Base-by-base conservation (phyloP, 2,888 invertebrate genomes). In the Apodemia hepburni region DNA sequence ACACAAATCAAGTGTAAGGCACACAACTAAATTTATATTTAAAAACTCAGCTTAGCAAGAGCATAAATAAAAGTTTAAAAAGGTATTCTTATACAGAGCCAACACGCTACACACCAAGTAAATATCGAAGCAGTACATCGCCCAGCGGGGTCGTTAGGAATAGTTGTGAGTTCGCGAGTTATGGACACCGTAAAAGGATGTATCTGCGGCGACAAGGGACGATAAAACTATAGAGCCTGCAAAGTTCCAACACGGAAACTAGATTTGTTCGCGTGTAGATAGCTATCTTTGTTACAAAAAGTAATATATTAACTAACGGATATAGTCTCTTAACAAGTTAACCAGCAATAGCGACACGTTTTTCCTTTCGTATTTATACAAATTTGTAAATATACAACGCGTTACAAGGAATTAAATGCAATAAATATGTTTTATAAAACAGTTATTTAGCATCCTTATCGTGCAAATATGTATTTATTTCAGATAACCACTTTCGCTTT, bases 131-230 rank as follows among this genome's bases (percentile, higher is more conserved):
- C 70, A 64, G 62, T 72, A 67, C 69, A 69, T 65, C 59, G 64
- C 70, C 67, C 66, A 64, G 64, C 63, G 69, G 71, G 68, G 70
- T 71, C 67, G 75, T 76, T 75, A 73, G 76, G 72, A 77, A 79
- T 79, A 79, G 78, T 80, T 78, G 77, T 75, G 73, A 75, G 78
- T 76, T 69, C 71, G 75, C 68, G 77, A 85, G 73, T 85, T 85
- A 85, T 79, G 75, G 75, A 62, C 73, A 65, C 78, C 75, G 76
- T 82, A 80, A 82, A 81, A 79, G 84, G 83, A 86, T 82, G 84
- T 85, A 79, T 81, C 79, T 75, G 73, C 73, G 71, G 73, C 75
- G 74, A 76, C 78, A 74, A 71, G 72, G 68, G 68, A 75, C 83
- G 81, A 85, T 86, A 86, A 86, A 84, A 75, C 76, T 74, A 78